Conservation (phyloP, 2,797 vertebrate genomes). For the Enteromius treurensis region DNA sequence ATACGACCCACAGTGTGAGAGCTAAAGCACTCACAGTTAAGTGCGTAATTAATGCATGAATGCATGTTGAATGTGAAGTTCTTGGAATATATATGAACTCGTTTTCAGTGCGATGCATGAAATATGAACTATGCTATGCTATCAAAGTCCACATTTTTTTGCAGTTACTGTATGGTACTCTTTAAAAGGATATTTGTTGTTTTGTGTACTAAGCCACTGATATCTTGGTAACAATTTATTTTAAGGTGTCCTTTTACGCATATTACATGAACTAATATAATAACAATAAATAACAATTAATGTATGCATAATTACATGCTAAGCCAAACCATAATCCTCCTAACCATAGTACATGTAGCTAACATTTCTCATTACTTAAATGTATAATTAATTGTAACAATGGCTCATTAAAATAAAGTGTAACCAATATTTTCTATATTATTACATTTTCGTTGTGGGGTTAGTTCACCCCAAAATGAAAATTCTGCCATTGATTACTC, state of each 20-base stretch:
- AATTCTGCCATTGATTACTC: too few species aligned
- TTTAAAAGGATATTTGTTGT: not conserved
- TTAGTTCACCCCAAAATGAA: too few species aligned
- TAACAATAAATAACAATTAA: not conserved
- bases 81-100: conserved; percentile 29
- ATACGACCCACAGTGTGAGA: not conserved
- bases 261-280: not conserved
- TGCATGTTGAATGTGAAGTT: conserved; percentile 37
- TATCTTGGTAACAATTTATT: not conserved
- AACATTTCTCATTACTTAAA: too few species aligned
- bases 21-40: conserved; percentile 13
- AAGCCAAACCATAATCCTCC: too few species aligned
- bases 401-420: not conserved
- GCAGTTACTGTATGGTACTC: not conserved
- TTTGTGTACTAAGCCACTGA: not conserved
- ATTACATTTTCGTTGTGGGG: not conserved
- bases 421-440: too few species aligned
- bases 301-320: not conserved
- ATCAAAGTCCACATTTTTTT: not conserved
- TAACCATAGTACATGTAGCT: too few species aligned
- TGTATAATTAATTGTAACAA: too few species aligned
- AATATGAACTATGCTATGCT: not conserved
- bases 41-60: conserved; percentile 46
- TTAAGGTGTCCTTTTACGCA: not conserved
- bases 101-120: conserved; percentile 2